Evolutionary conservation across 2,113 vertebrate species (phyloP).

Genomic region (Ceyx margarethae): DNA sequence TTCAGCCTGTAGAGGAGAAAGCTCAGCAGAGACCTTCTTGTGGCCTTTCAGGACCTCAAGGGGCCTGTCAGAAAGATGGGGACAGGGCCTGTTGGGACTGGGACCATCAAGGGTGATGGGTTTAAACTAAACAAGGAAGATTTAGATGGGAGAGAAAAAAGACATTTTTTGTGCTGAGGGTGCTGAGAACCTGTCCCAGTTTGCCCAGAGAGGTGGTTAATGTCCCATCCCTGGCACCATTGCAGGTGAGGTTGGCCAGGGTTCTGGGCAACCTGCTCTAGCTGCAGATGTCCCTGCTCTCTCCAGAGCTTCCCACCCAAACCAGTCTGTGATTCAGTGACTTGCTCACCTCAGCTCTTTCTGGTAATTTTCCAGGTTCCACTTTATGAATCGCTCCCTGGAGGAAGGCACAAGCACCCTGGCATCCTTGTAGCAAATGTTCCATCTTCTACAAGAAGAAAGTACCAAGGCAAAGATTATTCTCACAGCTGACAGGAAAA

Average conservation of each 20-base stretch:
- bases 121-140: too few relatives aligned
- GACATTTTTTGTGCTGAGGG: too few relatives aligned
- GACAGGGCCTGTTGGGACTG: too few relatives aligned
- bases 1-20: not conserved
- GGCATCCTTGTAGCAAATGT: constrained; percentile 80
- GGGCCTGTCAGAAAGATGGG: not conserved
- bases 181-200: too few relatives aligned
- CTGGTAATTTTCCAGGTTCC: constrained; percentile 71
- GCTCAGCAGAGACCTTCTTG: not conserved
- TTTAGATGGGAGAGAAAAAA: too few relatives aligned
- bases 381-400: constrained; percentile 78
- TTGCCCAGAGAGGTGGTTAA: too few relatives aligned
- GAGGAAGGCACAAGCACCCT: constrained; percentile 79
- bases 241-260: not conserved
- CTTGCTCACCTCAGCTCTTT: constrained; percentile 74
- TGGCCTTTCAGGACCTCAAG: not conserved
- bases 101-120: too few relatives aligned
- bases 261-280: not conserved
- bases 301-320: not conserved
- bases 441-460: constrained; percentile 81
- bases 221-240: not conserved
- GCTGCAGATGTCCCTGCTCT: not conserved
- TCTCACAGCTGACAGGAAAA: not conserved
- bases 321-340: not conserved
- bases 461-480: not conserved